Base-by-base conservation (phyloP, 2,888 invertebrate species). In the Tenodera sinensis region DNA sequence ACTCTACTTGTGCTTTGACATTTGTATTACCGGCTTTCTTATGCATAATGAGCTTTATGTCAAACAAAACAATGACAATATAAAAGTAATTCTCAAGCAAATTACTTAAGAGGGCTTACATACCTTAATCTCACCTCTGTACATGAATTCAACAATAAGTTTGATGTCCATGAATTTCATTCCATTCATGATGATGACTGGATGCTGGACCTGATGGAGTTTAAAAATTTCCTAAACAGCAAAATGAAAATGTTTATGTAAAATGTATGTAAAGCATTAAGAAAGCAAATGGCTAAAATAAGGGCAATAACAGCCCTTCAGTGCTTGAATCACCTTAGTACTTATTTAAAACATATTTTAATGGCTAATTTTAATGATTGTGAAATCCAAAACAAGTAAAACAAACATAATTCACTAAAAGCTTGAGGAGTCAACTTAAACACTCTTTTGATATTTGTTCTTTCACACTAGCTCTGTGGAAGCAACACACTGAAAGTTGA, bases 61-160 rank as follows among this genome's bases (percentile, higher is more conserved):
- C 9, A 20, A 71, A 71, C 54, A 71, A 71, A 20, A 71, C 2
- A 42, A 12, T 12, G 42, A 42, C 12, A 20, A 71, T 71, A 71
- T 6, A 20, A 71, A 71, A 42, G 6, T 20, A 71, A 6, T 71
- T 71, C 20, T 14, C 3, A 20, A 71, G 54, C 25, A 71, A 71
- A 84, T 6, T 34, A 84, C 7, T 3, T 84, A 9, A 84, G 1
- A 28, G 25, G 7, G 9, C 54, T n/a, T 85, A 83, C 90, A 89
- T 89, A 92, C 94, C 92, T 93, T 93, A n/a, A 94, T 93, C 92
- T 94, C 94, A 28, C 94, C 94, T 90, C 92, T 92, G 91, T 94
- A 94, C 93, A 94, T 94, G 91, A 94, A 94, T 89, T 93, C 93
- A 34, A 94, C 92, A 81, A 94, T 93, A 88, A 93, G 92, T 90